Evolutionary conservation across 2,113 vertebrate species (phyloP), one percentile per base, ranked within the genome.

Genomic region (Zootoca vivipara): DNA sequence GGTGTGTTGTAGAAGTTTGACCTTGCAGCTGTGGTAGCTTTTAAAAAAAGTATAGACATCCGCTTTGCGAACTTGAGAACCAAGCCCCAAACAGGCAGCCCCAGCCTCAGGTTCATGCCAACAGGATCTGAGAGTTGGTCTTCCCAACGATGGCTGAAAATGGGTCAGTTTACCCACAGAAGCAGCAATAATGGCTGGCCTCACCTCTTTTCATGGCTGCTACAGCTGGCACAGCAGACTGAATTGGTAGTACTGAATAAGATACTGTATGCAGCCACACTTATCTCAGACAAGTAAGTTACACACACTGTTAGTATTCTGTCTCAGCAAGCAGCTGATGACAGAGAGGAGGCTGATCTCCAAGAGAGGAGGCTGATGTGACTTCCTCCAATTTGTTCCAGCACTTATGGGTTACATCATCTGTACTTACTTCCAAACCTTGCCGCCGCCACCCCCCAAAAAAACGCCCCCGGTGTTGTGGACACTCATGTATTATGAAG

Each of bases 11-110:
- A 22, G 15, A 56, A 35, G 1, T 69, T 88, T 83, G 24, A n/a
- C 81, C 62, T 88, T 77, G 87, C 87, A 88, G 87, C 87, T 88
- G 87, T 83, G 64, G 40, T 28, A 13, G 62, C 33, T 35, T 62
- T 65, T 78, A 6, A n/a, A 35, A 73, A 5, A 35, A 73, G 35
- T 33, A 73, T 62, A 73, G 35, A 30, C 42, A 56, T 56, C 42
- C 58, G 20, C n/a, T 88, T 67, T 83, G 26, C 40, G 69, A 28
- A 69, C 58, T 83, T 88, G 15, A 75, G 72, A 67, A 83, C 46
- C 67, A 81, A 83, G 69, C 72, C 74, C 64, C 20, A 75, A 35
- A 52, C 40, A 74, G 28, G 4, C 9, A 64, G 81, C 64, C 16
- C n/a, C 40, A 77, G 64, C 22, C 62, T 42, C 67, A 46, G 40